Evolutionary conservation across 92 coral and sea anemone genomes (phyloP).

Genomic region (Phymanthus crucifer): DNA sequence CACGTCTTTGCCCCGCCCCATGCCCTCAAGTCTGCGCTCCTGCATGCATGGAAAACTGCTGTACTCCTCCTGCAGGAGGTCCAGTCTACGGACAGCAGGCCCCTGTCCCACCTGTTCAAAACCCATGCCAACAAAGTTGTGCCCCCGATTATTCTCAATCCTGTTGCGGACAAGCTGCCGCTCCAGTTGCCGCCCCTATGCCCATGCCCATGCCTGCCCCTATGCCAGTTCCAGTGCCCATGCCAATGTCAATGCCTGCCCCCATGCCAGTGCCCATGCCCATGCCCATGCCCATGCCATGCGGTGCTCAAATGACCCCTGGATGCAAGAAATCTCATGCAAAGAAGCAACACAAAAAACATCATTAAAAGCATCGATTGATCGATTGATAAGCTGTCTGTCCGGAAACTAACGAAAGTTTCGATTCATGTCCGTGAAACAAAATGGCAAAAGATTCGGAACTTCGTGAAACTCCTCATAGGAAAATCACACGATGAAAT

Average conservation of each 20-base stretch:
- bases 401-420: not conserved
- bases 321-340: conserved; percentile 55
- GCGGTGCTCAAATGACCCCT: conserved; percentile 32
- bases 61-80: conserved; percentile 48
- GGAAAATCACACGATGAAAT: not conserved
- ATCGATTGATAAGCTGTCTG: not conserved
- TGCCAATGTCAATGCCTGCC: conserved; percentile 65
- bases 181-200: conserved; percentile 20
- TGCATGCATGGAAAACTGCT: conserved; percentile 70
- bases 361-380: conserved; percentile 18
- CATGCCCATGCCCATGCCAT: conserved; percentile 45
- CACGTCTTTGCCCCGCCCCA: conserved; percentile 67
- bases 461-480: not conserved
- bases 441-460: not conserved
- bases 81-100: conserved; percentile 31
- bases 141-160: conserved; percentile 61
- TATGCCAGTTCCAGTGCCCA: conserved; percentile 55
- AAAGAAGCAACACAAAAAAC: conserved; percentile 44
- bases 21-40: conserved; percentile 86
- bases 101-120: conserved; percentile 13
- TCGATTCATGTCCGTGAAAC: not conserved
- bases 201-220: conserved; percentile 53
- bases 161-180: conserved; percentile 57
- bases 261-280: conserved; percentile 62
- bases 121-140: conserved; percentile 55